These are phyloP conservation scores for Lymantria dispar DNA, from an alignment of 2,888 invertebrate species.

Conservation along the genomic window DNA sequence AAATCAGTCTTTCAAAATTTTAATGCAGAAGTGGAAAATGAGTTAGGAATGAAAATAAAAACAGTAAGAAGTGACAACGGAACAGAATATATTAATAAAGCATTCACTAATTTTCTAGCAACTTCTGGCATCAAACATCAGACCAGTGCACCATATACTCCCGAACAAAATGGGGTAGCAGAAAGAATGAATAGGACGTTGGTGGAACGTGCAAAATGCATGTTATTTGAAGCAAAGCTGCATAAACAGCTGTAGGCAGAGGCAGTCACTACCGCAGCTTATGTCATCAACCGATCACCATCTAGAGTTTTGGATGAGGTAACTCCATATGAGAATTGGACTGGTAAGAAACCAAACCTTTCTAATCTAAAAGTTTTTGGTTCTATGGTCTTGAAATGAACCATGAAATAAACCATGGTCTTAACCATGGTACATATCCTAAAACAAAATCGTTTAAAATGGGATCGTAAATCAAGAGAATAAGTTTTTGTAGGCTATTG, in stretches of 20 bases:
- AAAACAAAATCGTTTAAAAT: not conserved
- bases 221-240: conserved; percentile 11
- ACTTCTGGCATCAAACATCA: conserved; percentile 10
- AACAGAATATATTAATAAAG: not conserved
- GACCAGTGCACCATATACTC: conserved; percentile 13
- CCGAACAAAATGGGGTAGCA: conserved; percentile 14
- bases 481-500: not conserved
- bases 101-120: not conserved
- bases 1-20: conserved; percentile 13
- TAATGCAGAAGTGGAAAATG: conserved; percentile 1
- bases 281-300: conserved; percentile 5
- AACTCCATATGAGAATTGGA: not conserved
- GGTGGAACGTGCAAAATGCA: conserved; percentile 10
- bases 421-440: not conserved
- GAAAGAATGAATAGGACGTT: conserved; percentile 16
- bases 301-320: not conserved
- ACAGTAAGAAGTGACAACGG: conserved; percentile 3
- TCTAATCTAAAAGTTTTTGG: not conserved
- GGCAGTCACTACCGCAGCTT: conserved; percentile 1
- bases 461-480: not conserved
- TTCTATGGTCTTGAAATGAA: not conserved
- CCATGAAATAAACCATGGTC: no score
- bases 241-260: conserved; percentile 8
- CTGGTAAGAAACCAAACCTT: not conserved
- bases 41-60: not conserved